Percentiles rank a stretch among this genome's conserved stretches.
phyloP scores from a whole-genome alignment of 2,113 vertebrate species.

The Cheilinus undulatus region DNA sequence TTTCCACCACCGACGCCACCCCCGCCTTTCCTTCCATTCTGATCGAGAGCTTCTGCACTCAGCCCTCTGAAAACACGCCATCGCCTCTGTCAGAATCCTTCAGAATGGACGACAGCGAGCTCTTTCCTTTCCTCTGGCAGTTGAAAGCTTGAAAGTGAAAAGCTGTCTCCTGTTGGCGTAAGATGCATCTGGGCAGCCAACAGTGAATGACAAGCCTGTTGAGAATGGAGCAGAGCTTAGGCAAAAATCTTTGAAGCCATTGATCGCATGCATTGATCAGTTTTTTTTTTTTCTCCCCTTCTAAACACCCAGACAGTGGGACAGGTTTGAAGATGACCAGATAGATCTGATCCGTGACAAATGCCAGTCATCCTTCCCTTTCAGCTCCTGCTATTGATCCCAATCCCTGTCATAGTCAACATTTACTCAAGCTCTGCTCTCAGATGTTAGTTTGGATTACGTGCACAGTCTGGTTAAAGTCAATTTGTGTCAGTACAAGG shows the following conservation, averaged over 20 bases:
- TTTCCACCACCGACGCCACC: slow-evolving; percentile 44
- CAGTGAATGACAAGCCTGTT: slow-evolving; percentile 73
- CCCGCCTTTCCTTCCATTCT: background rate
- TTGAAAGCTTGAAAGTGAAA: slow-evolving; percentile 61
- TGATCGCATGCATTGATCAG: slow-evolving; percentile 75
- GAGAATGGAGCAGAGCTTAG: slow-evolving; percentile 63
- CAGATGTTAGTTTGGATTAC: slow-evolving; percentile 22
- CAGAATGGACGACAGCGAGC: slow-evolving; percentile 52
- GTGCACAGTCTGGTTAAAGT: background rate
- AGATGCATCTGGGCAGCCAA: slow-evolving; percentile 53
- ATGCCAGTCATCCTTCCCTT: slow-evolving; percentile 66
- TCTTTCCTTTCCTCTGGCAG: slow-evolving; percentile 46
- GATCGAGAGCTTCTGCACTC: slow-evolving; percentile 28
- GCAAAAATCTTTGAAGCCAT: slow-evolving; percentile 68
- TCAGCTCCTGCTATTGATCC: slow-evolving; percentile 45
- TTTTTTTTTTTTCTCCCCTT: slow-evolving; percentile 35
- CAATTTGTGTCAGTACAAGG: background rate
- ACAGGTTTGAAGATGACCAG: slow-evolving; percentile 63
- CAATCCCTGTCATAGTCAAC: slow-evolving; percentile 10
- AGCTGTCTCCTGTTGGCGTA: slow-evolving; percentile 61
- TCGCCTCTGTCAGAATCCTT: slow-evolving; percentile 52
- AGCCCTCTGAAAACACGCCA: slow-evolving; percentile 39
- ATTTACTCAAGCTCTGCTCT: slow-evolving; percentile 1
- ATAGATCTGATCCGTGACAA: slow-evolving; percentile 69
- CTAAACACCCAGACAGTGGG: slow-evolving; percentile 29